A percentile compares a stretch with the other conserved stretches of the same genome.
phyloP scores from a whole-genome alignment of 2,888 invertebrate species.

The Iphiclides podalirius region DNA sequence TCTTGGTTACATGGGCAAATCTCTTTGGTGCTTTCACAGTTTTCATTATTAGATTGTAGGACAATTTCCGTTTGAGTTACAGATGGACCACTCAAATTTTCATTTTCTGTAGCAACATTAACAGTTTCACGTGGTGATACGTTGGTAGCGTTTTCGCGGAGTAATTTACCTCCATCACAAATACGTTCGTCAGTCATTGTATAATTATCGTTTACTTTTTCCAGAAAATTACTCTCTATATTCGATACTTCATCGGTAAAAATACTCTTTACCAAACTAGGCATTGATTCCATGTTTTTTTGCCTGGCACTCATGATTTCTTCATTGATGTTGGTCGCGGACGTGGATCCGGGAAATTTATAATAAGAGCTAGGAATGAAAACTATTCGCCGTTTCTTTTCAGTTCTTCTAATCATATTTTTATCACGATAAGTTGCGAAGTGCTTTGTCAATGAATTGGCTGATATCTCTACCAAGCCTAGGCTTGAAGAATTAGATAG shows the following conservation, averaged over 20 bases:
- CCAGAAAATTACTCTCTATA: conserved; percentile 25
- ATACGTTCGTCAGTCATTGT: conserved; percentile 39
- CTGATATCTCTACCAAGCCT: conserved; percentile 50
- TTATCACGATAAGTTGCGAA: conserved; percentile 37
- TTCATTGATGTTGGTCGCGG: conserved; percentile 25
- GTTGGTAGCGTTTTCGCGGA: conserved; percentile 12
- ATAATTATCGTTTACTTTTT: conserved; percentile 30
- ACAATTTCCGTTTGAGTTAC: no score
- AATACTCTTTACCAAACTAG: conserved; percentile 47
- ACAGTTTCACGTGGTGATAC: conserved; percentile 8
- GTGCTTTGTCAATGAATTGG: conserved; percentile 44
- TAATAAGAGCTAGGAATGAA: conserved; percentile 37
- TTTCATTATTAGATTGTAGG: no score
- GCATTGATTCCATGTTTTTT: conserved; percentile 28
- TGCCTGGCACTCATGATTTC: conserved; percentile 22
- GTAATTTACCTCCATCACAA: conserved; percentile 14
- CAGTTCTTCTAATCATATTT: conserved; percentile 27
- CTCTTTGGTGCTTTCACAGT: no score
- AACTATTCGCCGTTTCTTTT: conserved; percentile 31
- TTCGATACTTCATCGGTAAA: conserved; percentile 39
- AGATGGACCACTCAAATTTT: no score
- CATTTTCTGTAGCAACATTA: conserved; percentile 7
- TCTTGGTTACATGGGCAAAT: neutral
- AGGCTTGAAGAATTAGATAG: conserved; percentile 40
- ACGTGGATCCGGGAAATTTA: conserved; percentile 34